Base-by-base conservation (phyloP, 2,888 invertebrate species). In the Drosophila peninsularis region DNA sequence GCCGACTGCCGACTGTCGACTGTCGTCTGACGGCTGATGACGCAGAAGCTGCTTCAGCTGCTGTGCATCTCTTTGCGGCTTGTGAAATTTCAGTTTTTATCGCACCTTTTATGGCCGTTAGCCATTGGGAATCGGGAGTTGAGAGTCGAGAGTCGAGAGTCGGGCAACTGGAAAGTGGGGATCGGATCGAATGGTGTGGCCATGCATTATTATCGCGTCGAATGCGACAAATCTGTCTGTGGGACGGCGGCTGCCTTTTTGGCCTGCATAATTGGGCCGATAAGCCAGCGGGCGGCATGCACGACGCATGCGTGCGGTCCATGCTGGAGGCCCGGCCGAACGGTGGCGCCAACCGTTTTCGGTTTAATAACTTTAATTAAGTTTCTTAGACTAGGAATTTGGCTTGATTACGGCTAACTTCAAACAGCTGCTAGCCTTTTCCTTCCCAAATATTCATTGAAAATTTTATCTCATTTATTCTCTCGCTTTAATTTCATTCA, bases 41-140 rank as follows among this genome's bases (percentile, higher is more conserved):
- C 79, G 84, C 75, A 79, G 52, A 44, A 37, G 41, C 42, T 47
- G 54, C 41, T 60, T 58, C 41, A 62, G 75, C 61, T 66, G 54
- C 75, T 71, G 73, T 64, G 70, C 67, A 76, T 55, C 71, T 66
- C 73, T 39, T 30, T 21, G 30, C 41, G 63, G 73, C 75, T 82
- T 86, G 88, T 88, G 88, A 85, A 80, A 88, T 86, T 85, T 87
- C 77, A 75, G 82, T 88, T 86, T 80, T 89, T 88, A 89, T 87
- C 86, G 82, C 88, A 84, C 88, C 88, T 89, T 84, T 87, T 84
- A 89, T 84, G 75, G 81, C 74, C 80, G 69, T 37, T 70, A 62
- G 72, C 65, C 67, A 55, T 63, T 65, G 72, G 53, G 56, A 17
- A 41, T 24, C 14, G 49, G 9, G 5, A 5, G 5, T 24, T 5